phyloP scores from a whole-genome alignment of 2,888 invertebrate species.

The Ceriagrion tenellum region DNA sequence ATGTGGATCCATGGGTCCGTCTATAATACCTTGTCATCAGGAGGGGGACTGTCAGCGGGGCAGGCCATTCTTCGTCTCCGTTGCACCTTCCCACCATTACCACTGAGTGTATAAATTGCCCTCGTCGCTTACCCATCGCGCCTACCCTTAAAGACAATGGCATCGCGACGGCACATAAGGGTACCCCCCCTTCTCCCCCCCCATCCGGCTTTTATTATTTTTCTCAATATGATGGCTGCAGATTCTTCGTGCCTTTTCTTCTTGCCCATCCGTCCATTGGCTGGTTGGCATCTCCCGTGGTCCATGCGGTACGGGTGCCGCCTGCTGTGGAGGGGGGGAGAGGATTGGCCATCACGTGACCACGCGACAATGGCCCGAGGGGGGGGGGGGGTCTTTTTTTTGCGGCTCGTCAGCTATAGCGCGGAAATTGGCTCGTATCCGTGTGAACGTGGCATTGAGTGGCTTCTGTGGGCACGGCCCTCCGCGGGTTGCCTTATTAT shows the following conservation, averaged over 20 bases:
- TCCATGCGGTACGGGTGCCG: background rate
- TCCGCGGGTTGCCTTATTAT: background rate
- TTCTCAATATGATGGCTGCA: background rate
- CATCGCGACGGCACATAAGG: background rate
- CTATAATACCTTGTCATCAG: background rate
- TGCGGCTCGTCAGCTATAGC: background rate
- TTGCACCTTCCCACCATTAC: background rate
- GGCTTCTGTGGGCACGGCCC: background rate
- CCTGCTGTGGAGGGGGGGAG: background rate
- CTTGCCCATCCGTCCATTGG: background rate
- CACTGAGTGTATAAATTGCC: constrained; percentile 3
- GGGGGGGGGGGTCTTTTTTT: background rate
- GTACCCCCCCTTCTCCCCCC: no score
- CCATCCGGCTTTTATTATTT: background rate
- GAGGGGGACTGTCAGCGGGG: background rate
- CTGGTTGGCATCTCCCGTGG: background rate
- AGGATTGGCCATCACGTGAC: background rate
- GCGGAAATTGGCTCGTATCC: constrained; percentile 45
- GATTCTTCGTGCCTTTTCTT: background rate
- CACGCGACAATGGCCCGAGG: background rate
- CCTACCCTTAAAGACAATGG: background rate
- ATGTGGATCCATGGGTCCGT: background rate
- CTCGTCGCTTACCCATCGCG: background rate
- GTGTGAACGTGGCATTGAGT: constrained; percentile 49
- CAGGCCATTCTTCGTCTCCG: background rate